Evolutionary conservation across 2,797 vertebrate species (phyloP).

Genomic region (Malacoctenus gilli): DNA sequence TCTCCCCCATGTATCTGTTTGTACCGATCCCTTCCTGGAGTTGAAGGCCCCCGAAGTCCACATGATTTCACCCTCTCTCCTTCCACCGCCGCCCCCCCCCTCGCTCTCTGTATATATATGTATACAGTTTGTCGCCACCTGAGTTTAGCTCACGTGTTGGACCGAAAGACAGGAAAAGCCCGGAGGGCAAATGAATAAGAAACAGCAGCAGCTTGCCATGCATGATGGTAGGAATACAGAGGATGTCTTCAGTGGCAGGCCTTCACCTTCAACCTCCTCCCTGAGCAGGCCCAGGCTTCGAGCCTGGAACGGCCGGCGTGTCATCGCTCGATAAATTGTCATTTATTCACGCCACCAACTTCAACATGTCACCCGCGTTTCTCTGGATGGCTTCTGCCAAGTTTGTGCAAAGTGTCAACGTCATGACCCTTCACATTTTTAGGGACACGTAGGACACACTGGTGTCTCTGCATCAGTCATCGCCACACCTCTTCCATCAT

Average conservation of each 20-base stretch:
- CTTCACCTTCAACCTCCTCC: constrained; percentile 29
- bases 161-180: constrained; percentile 71
- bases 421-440: too few species aligned
- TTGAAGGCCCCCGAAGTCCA: constrained; percentile 42
- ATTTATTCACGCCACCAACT: too few species aligned
- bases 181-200: constrained; percentile 66
- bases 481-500: too few species aligned
- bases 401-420: too few species aligned
- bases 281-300: too few species aligned
- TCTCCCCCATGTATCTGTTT: constrained; percentile 59
- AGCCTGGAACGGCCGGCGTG: too few species aligned
- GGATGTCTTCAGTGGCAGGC: constrained; percentile 55
- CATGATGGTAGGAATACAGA: constrained; percentile 54
- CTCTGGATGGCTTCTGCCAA: too few species aligned
- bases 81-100: background rate
- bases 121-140: constrained; percentile 42
- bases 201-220: constrained; percentile 67
- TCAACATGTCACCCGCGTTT: too few species aligned
- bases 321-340: too few species aligned
- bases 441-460: too few species aligned
- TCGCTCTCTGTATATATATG: constrained; percentile 21
- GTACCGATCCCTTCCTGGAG: constrained; percentile 55
- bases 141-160: constrained; percentile 56
- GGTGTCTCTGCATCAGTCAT: too few species aligned
- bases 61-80: constrained; percentile 41